Base-by-base conservation (phyloP, 2,113 vertebrate genomes). In the Carettochelys insculpta region DNA sequence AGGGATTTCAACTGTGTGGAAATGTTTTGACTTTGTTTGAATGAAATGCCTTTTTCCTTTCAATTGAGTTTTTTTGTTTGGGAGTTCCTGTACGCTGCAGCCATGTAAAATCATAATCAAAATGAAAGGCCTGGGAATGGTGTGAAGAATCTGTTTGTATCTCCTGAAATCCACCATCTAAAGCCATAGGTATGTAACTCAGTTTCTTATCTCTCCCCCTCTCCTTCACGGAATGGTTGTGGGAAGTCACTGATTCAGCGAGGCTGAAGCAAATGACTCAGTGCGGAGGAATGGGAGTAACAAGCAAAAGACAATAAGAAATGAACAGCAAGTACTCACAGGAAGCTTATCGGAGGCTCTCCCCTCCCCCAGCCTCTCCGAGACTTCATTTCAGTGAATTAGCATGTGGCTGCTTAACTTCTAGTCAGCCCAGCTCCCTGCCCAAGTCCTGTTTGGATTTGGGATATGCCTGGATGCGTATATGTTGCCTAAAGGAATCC, bases 261-360 rank as follows among this genome's bases (percentile, higher is more conserved):
- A 68, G 56, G n/a, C n/a, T n/a, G n/a, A n/a, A 47, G 12, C 1
- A 3, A 3, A 0, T 24, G 81, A 87, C 89, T 3, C 24, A 45
- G 31, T 24, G 68, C 87, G 3, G 16, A 68, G 50, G 52, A 2
- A 16, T 52, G 41, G 90, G 85, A 43, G 88, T 17, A 51, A 73
- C 3, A 0, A 83, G 94, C 94, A 96, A 93, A n/a, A 77, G 91
- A 91, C 84, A 77, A 1, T 6, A 34, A 94, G 94, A 89, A 94
- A 31, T 0, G 3, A 65, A 3, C 1, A 19, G 22, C 3, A 24
- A 0, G 34, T 1, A n/a, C 20, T 41, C 27, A 85, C 27, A 88
- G 80, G 20, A 41, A 24, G 1, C 9, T 0, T 43, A n/a, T 14
- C 90, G 3, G 2, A 5, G 80, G 41, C 11, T 19, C 56, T 90